Base-by-base conservation (phyloP, 2,888 invertebrate genomes). In the Brenthis ino region DNA sequence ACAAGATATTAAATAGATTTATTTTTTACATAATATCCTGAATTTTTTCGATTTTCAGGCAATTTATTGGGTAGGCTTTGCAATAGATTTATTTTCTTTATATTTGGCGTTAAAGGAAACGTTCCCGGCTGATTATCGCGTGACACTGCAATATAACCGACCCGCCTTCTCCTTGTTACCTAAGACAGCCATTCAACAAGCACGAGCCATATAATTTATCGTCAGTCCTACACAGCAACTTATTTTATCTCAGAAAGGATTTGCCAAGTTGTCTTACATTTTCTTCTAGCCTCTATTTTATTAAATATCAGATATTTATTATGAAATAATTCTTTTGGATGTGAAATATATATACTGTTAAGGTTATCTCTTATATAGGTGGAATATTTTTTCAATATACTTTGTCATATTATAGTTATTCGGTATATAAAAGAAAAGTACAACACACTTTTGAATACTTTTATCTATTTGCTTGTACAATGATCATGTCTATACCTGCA, bases 91-190 rank as follows among this genome's bases (percentile, higher is more conserved):
- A 20, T 50, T 28, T 14, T 5, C 11, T 48, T 60, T 33, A 33
- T 6, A 33, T 50, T 50, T 12, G 28, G 48, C 56, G 37, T 8
- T 50, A 56, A 55, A 67, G 50, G 55, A 28, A 61, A 58, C 63
- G 53, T 43, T 37, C 65, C 53, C 57, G 13, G 14, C 61, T 60
- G 68, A 64, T 61, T 70, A 65, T 64, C 20, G 53, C 54, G 60
- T 69, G 67, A 72, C 69, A 50, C 54, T 57, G 67, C 67, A 69
- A 48, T 68, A 63, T 71, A 60, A 16, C 55, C 37, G 65, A 51
- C 61, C 68, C 70, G 54, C 64, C 66, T 56, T 55, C 66, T 53
- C 64, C 66, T 61, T 68, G 72, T 72, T 70, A 70, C 67, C 69
- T 67, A 37, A 57, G 58, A 65, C 63, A 57, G 57, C 57, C 24